Base-by-base conservation (phyloP, 2,797 vertebrate species). In the Neoniphon sammara region DNA sequence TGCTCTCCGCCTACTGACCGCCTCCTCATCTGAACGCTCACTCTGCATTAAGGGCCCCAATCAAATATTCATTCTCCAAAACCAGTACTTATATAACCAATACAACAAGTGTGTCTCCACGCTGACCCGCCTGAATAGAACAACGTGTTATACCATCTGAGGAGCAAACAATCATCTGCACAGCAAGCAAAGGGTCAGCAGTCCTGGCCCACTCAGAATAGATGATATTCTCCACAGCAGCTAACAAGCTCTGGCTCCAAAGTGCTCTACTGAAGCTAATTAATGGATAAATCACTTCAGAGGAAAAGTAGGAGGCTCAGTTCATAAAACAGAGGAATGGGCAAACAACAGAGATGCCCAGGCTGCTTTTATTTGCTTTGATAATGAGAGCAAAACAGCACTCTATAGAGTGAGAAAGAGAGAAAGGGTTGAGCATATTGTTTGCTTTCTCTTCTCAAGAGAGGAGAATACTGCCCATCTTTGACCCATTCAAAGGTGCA, bases 41-140 rank as follows among this genome's bases (percentile, higher is more conserved):
- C 89, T 92, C 91, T 90, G 92, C 91, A 93, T 93, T 93, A 93
- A 91, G 88, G 81, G 87, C 88, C 83, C 87, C 92, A 93, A 94
- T 94, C 93, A 93, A 93, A 94, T 92, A 94, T 94, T 94, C 91
- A 91, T 91, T 93, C 88, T 93, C 89, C 91, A 91, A 93, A 94
- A 91, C 85, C 87, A 66, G 78, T 79, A 80, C 90, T 94, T 94
- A 93, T 78, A 90, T 93, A 94, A 93, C 81, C 60, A 61, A 87
- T 84, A 87, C 84, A 88, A 89, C 85, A 80, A 89, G 80, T 73
- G 73, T 34, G 75, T 90, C 83, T 90, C 80, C 44, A 25, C 4
- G 70, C 87, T 89, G 88, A 88, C 91, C 90, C 4, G 58, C 75
- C 82, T 21, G 73, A 76, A 72, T 3, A 85, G 80, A 88, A 90